A percentile compares a stretch with the other conserved stretches of the same genome.
Conservation (phyloP, 1,140 invertebrate genomes). For the Drosophila tristis region DNA sequence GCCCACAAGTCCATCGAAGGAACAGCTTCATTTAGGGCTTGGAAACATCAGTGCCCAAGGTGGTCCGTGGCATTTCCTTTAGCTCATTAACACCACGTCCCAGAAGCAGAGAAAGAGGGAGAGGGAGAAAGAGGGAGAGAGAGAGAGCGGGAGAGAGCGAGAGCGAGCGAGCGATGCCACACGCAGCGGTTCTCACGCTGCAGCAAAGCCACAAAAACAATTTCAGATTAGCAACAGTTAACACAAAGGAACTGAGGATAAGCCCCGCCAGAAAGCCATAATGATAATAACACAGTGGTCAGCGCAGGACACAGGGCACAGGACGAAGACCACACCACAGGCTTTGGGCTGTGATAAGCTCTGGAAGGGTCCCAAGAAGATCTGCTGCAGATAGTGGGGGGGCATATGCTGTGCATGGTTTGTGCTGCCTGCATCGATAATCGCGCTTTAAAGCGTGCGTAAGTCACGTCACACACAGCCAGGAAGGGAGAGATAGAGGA, state of each 20-base stretch:
- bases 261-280: conserved; percentile 36
- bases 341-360: conserved; percentile 60
- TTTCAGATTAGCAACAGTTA: conserved; percentile 81
- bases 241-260: conserved; percentile 61
- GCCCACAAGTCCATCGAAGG: conserved; percentile 26
- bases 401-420: background rate
- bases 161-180: conserved; percentile 31
- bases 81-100: conserved; percentile 72
- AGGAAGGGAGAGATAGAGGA: no score
- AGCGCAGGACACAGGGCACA: conserved; percentile 18
- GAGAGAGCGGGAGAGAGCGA: background rate
- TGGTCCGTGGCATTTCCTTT: conserved; percentile 69
- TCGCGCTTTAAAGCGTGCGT: conserved; percentile 75
- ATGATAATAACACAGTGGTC: conserved; percentile 79
- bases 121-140: background rate
- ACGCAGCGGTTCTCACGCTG: conserved; percentile 77
- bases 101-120: background rate
- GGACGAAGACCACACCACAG: conserved; percentile 60
- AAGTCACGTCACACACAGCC: conserved; percentile 64
- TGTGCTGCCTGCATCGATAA: conserved; percentile 60
- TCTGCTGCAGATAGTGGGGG: conserved; percentile 29
- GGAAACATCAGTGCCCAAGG: conserved; percentile 23
- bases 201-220: conserved; percentile 46
- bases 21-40: conserved; percentile 25
- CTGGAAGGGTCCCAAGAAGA: conserved; percentile 55